These are phyloP conservation scores for Calliphora vicina DNA, from an alignment of 1,140 invertebrate species.

Conservation along the genomic window DNA sequence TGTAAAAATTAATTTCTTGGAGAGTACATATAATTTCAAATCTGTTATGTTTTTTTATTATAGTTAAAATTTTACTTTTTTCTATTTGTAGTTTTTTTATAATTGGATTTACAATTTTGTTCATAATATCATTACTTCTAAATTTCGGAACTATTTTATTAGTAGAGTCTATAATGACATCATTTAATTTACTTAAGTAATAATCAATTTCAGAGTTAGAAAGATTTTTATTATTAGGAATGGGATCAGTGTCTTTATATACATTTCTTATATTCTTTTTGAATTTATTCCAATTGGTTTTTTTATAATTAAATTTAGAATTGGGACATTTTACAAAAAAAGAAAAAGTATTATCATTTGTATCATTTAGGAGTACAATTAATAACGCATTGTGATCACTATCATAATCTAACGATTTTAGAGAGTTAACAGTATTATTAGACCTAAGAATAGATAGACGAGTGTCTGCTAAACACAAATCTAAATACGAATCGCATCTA, in stretches of 20 bases:
- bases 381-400: conserved; percentile 13
- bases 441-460: background rate
- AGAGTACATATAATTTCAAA: background rate
- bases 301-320: background rate
- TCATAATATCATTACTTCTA: background rate
- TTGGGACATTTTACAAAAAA: background rate
- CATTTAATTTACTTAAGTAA: conserved; percentile 14
- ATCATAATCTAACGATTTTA: conserved; percentile 12
- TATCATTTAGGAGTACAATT: background rate
- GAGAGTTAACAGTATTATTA: conserved; percentile 11
- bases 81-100: conserved; percentile 5
- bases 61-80: conserved; percentile 22
- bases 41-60: conserved; percentile 14
- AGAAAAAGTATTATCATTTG: background rate
- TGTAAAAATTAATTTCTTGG: background rate
- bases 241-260: background rate
- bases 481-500: conserved; percentile 1
- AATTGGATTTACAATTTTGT: background rate
- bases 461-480: background rate
- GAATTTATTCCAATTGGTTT: conserved; percentile 20
- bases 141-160: conserved; percentile 1
- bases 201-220: conserved; percentile 15
- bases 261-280: background rate
- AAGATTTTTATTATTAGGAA: conserved; percentile 15
- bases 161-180: conserved; percentile 7